Base-by-base conservation (phyloP, 2,797 vertebrate species). In the Mus spretus region DNA sequence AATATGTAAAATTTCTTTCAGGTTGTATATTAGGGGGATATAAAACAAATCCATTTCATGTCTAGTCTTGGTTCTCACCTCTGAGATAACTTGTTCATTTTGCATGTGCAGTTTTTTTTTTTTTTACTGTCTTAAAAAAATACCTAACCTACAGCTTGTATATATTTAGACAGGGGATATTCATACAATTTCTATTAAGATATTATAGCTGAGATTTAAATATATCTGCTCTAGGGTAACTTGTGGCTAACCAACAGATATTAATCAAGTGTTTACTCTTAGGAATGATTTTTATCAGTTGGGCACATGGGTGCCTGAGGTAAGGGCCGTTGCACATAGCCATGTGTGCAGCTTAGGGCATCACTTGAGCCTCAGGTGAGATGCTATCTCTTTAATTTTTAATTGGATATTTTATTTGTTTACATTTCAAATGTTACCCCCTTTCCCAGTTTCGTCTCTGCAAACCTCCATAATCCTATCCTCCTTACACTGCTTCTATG, bases 201-300 rank as follows among this genome's bases (percentile, higher is more conserved):
- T 89, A 59, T 77, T 94, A 26, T 92, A 57, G 12, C 47, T 47
- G 80, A n/a, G 63, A 72, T 90, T 88, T 53, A 95, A 6, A 11
- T 26, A 40, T 88, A 74, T 47, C 44, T 88, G 59, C n/a, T 10
- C 72, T 63, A 1, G 28, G 15, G 85, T 78, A 88, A 83, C 47
- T 78, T 37, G 40, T 84, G 28, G 37, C 65, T 85, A 88, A 67
- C 85, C 47, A 90, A 84, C 15, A 91, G 74, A n/a, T 82, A 82
- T 75, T 67, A 85, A 61, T 77, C 50, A 47, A 85, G 47, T 89
- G 22, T 94, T 77, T 91, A n/a, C 22, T 95, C 37, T 92, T 93
- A 70, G 59, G 67, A 88, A 82, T 95, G 5, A 34, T 37, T 93
- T 91, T 67, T 70, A 47, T 86, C 59, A 91, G 57, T 44, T 82